phyloP scores from a whole-genome alignment of 2,888 invertebrate species.

The Acleris cristana region DNA sequence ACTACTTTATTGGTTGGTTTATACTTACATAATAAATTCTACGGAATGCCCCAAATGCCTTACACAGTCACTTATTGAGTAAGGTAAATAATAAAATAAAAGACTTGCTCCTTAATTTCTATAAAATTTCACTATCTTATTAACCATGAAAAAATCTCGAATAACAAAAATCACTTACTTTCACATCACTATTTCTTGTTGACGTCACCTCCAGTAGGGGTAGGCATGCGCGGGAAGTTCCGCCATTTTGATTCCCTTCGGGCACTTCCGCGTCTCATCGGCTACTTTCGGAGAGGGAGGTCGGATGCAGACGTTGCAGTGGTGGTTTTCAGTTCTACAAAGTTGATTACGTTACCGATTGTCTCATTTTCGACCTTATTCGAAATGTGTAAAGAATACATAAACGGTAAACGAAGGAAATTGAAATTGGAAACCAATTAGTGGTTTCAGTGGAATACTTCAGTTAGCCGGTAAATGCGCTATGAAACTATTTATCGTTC shows the following conservation, averaged over 20 bases:
- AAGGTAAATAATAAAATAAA: too few relatives aligned
- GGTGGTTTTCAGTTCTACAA: constrained; percentile 11
- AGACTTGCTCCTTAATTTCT: too few relatives aligned
- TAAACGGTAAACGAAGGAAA: background rate
- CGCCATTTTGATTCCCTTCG: constrained; percentile 64
- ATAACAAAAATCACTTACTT: background rate
- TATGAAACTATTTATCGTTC: too few relatives aligned
- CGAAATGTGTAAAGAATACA: background rate
- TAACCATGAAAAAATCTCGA: background rate
- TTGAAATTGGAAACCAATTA: background rate
- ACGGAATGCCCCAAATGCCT: too few relatives aligned
- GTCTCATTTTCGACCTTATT: constrained; percentile 5
- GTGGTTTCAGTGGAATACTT: too few relatives aligned
- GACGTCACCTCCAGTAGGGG: constrained; percentile 63
- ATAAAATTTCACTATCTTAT: too few relatives aligned
- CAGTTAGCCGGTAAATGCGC: too few relatives aligned
- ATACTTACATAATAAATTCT: too few relatives aligned
- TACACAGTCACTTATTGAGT: too few relatives aligned
- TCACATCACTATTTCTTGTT: constrained; percentile 55
- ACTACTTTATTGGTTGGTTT: too few relatives aligned
- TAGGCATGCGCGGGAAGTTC: constrained; percentile 70
- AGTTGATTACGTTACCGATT: background rate
- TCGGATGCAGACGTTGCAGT: constrained; percentile 38
- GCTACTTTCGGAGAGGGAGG: constrained; percentile 48
- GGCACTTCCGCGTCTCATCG: constrained; percentile 50